These are phyloP conservation scores for Aporophyla nigra DNA, from an alignment of 2,888 invertebrate species.

Conservation along the genomic window DNA sequence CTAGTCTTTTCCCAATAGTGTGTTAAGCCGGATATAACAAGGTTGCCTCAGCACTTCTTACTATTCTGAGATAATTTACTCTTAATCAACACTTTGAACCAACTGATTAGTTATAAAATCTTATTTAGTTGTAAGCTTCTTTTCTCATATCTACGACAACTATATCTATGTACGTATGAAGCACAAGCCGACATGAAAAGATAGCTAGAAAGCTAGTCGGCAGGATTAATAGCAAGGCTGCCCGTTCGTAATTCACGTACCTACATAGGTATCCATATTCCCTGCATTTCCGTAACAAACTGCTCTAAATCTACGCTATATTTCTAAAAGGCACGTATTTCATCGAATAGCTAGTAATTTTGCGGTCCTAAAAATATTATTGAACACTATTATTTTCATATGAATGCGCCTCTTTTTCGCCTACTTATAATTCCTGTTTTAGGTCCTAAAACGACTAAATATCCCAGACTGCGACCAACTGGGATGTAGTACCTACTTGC, in stretches of 20 bases:
- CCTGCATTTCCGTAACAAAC: background rate
- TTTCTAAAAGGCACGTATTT: background rate
- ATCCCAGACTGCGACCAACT: background rate
- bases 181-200: background rate
- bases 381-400: background rate
- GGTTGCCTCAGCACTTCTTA: too few species aligned
- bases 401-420: background rate
- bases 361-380: background rate
- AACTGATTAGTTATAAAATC: too few species aligned
- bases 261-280: background rate
- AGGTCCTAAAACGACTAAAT: background rate
- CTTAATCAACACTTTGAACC: too few species aligned
- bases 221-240: constrained; percentile 3
- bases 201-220: constrained; percentile 13
- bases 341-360: background rate
- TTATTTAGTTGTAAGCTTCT: background rate
- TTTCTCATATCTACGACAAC: background rate
- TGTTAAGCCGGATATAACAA: too few species aligned
- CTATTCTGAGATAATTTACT: too few species aligned
- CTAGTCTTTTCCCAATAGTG: too few species aligned
- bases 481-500: background rate
- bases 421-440: background rate
- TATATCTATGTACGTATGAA: background rate
- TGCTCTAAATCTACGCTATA: background rate
- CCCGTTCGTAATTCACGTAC: constrained; percentile 6